Percentiles rank a stretch among this genome's conserved stretches.
phyloP scores from a whole-genome alignment of 2,797 vertebrate species.

The Gouania willdenowi region DNA sequence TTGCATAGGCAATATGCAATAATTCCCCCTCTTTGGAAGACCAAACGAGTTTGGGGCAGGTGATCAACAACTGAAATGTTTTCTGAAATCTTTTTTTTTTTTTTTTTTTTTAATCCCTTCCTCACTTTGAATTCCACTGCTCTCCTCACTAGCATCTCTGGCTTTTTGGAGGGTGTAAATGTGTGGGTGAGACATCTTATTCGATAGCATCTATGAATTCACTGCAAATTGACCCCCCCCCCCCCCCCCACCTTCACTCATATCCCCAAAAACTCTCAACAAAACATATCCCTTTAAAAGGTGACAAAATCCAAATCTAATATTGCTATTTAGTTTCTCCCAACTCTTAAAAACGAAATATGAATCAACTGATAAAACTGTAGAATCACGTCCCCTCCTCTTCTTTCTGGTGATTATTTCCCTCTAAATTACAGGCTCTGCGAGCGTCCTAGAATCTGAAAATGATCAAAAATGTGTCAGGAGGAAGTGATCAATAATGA shows the following conservation, averaged over 20 bases:
- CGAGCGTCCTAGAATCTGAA: not conserved
- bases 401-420: too few species aligned
- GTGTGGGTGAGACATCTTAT: constrained; percentile 13
- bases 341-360: constrained; percentile 14
- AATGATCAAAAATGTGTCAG: constrained; percentile 27
- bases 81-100: constrained; percentile 24
- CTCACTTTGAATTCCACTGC: constrained; percentile 26
- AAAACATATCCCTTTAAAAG: constrained; percentile 10
- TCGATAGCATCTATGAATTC: constrained; percentile 7
- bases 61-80: constrained; percentile 25
- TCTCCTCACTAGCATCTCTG: constrained; percentile 9
- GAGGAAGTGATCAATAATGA: constrained; percentile 14
- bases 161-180: constrained; percentile 19
- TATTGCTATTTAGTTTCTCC: not conserved
- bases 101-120: not conserved
- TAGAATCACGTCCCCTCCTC: not conserved
- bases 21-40: constrained; percentile 50
- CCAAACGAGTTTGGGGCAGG: constrained; percentile 35
- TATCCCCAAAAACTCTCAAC: constrained; percentile 17
- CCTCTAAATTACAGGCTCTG: constrained; percentile 11
- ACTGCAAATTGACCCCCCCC: not conserved
- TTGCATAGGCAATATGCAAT: constrained; percentile 52
- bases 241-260: not conserved
- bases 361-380: constrained; percentile 4
- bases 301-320: constrained; percentile 5